Conservation (phyloP, 2,113 vertebrate genomes). For the Rattus norvegicus region GRCr8 NC_086021.1:117745501-117746000, state of each 20-base stretch:
- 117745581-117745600: not conserved
- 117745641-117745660: not conserved
- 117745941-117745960: not conserved
- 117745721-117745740: not conserved
- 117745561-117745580: conserved; percentile 14
- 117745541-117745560: not conserved
- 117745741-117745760: not conserved
- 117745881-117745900: not conserved
- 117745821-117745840: not conserved
- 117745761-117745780: not conserved
- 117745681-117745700: not conserved
- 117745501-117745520: not conserved
- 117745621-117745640: not conserved
- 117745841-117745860: not conserved
- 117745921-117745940: not conserved
- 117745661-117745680: not conserved
- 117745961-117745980: not conserved
- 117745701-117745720: not conserved
- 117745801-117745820: not conserved
- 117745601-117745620: not conserved
- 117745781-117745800: not conserved
- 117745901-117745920: not conserved
- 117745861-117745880: not conserved
- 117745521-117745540: not conserved
- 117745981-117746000: not conserved